These are phyloP conservation scores for Marmota flaviventris DNA, from an alignment of 2,113 vertebrate species.

Conservation along the genomic window DNA sequence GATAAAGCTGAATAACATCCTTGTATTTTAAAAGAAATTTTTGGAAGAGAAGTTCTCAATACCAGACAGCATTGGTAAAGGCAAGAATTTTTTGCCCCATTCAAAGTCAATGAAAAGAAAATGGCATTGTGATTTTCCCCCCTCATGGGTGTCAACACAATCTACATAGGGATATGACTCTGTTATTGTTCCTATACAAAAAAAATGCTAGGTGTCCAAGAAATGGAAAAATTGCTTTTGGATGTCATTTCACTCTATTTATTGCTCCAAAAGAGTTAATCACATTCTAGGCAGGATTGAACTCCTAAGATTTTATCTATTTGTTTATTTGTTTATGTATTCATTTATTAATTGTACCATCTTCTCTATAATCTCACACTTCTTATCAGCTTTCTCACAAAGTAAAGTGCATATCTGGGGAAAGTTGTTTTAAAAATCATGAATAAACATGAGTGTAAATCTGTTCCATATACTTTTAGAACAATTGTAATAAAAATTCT, in stretches of 20 bases:
- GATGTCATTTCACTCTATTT: constrained; percentile 71
- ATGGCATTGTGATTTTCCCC: background rate
- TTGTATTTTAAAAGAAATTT: constrained; percentile 21
- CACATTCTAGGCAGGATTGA: constrained; percentile 78
- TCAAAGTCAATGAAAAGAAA: constrained; percentile 38
- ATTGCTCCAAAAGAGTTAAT: constrained; percentile 80
- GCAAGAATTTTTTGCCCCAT: constrained; percentile 28
- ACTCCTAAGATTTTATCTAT: constrained; percentile 62
- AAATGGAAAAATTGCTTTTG: constrained; percentile 68
- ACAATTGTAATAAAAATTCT: constrained; percentile 69
- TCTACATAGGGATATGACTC: background rate
- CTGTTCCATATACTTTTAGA: constrained; percentile 63
- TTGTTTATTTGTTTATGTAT: constrained; percentile 49
- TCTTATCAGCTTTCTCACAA: constrained; percentile 73
- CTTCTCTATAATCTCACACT: constrained; percentile 74
- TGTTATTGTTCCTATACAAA: constrained; percentile 4
- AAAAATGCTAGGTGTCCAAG: constrained; percentile 59
- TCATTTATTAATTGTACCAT: constrained; percentile 53
- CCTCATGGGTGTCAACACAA: background rate
- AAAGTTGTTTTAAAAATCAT: constrained; percentile 76
- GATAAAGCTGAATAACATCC: constrained; percentile 26
- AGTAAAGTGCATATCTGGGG: constrained; percentile 74
- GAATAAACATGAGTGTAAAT: constrained; percentile 81
- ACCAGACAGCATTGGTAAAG: background rate
- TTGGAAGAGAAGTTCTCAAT: constrained; percentile 21